A percentile compares a stretch with the other conserved stretches of the same genome.
Evolutionary conservation across 1,140 invertebrate species (phyloP).

Genomic region (Drosophila lacertosa): DNA sequence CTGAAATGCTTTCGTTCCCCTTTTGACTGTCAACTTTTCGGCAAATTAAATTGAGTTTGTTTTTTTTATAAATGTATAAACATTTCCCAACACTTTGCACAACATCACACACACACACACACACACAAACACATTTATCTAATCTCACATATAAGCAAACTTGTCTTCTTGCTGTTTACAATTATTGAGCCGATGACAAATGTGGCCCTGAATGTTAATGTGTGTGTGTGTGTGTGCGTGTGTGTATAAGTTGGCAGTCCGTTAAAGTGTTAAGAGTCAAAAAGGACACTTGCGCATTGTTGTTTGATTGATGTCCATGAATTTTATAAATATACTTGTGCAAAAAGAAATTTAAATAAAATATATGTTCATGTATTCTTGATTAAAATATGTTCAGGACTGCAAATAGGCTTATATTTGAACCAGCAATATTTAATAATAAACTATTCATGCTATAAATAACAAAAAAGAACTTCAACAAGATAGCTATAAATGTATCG

Average conservation of each 20-base stretch:
- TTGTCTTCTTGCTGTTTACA: slow-evolving; percentile 49
- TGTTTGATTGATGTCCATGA: not conserved
- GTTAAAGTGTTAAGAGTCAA: not conserved
- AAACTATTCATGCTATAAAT: too few relatives aligned
- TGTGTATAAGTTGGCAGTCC: not conserved
- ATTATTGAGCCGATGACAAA: slow-evolving; percentile 79
- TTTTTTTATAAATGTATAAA: slow-evolving; percentile 73
- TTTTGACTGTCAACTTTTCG: slow-evolving; percentile 63
- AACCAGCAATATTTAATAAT: too few relatives aligned
- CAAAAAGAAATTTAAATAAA: not conserved
- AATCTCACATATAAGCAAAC: slow-evolving; percentile 17
- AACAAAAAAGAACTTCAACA: too few relatives aligned
- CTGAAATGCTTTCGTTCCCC: slow-evolving; percentile 5
- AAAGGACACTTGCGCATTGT: not conserved
- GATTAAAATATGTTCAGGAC: too few relatives aligned
- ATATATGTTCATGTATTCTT: too few relatives aligned
- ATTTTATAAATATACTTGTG: not conserved
- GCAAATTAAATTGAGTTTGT: slow-evolving; percentile 78
- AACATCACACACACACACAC: slow-evolving; percentile 52
- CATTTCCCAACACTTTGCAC: slow-evolving; percentile 67
- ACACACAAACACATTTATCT: slow-evolving; percentile 20
- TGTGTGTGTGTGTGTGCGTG: not conserved
- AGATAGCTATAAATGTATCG: too few relatives aligned
- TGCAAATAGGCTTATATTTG: too few relatives aligned
- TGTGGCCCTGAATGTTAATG: slow-evolving; percentile 24